These are phyloP conservation scores for Gryon sp. DNA, from an alignment of 1,140 invertebrate species.

Conservation along the genomic window DNA sequence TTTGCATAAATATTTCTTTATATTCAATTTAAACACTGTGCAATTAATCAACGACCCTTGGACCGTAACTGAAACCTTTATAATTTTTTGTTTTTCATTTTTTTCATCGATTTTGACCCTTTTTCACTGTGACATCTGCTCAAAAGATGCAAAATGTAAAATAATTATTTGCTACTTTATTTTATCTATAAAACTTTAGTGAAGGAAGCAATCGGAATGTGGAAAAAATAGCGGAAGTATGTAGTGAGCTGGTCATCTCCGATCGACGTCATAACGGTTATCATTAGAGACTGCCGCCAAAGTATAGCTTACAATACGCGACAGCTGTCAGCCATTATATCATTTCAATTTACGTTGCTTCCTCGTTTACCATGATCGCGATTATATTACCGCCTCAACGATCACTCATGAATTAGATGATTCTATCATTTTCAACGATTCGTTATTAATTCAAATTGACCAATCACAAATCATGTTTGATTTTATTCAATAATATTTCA, in stretches of 20 bases:
- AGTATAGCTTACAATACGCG: conserved; percentile 36
- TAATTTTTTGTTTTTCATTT: too few species aligned
- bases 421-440: background rate
- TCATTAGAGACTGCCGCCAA: conserved; percentile 25
- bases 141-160: too few species aligned
- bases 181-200: too few species aligned
- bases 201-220: conserved; percentile 7
- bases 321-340: conserved; percentile 35
- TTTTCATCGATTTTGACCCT: too few species aligned
- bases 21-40: too few species aligned
- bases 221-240: conserved; percentile 30
- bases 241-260: conserved; percentile 37
- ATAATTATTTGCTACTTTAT: too few species aligned
- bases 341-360: conserved; percentile 25
- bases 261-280: conserved; percentile 45
- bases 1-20: too few species aligned
- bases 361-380: conserved; percentile 2
- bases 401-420: conserved; percentile 8
- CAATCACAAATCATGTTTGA: background rate
- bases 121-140: too few species aligned
- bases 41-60: too few species aligned
- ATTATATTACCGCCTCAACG: background rate
- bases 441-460: background rate
- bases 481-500: too few species aligned
- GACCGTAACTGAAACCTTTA: too few species aligned